Evolutionary conservation across 2,797 vertebrate genomes (phyloP), one percentile per base, ranked within the genome.

Genomic region (Chromis chromis): DNA sequence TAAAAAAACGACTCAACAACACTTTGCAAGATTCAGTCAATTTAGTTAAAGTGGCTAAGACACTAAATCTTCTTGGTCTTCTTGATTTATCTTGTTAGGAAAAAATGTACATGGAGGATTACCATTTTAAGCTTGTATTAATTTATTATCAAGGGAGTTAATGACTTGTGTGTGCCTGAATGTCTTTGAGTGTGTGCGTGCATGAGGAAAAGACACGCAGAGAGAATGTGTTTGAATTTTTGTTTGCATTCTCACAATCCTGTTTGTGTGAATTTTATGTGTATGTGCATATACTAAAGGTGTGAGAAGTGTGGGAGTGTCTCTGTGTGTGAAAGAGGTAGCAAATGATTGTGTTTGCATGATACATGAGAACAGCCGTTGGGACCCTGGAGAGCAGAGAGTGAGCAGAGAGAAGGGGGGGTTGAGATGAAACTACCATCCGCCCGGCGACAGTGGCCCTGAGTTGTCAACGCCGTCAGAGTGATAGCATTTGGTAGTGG

Each of bases 281-380:
- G 46, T 68, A 46, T 4, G 40, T 56, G 17, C 24, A 55, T 3
- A 49, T 44, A 46, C 76, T 39, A 12, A 36, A 42, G 40, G 40
- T 49, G 46, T 49, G 46, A 9, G 10, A 59, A 44, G 64, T 24
- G 31, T 76, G 76, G 65, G 56, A 53, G 60, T 36, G 66, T 27
- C 27, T 21, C 25, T 46, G 57, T 57, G 63, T 46, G 22, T 40
- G 53, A 65, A 25, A 53, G 28, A 40, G 11, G 33, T 17, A 4
- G 63, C 24, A 50, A 36, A 48, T 0, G 4, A 52, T 71, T 65
- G 70, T 74, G 71, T 74, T 56, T 81, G 84, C 67, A 76, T 85
- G 80, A 86, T 74, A 85, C 64, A 31, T 72, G 75, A 91, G 55
- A 88, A 39, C 87, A 88, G 80, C 79, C 55, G 42, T 50, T 36